A percentile compares a stretch with the other conserved stretches of the same genome.
phyloP scores from a whole-genome alignment of 2,888 invertebrate genomes.

The Scaptomyza flava region DNA sequence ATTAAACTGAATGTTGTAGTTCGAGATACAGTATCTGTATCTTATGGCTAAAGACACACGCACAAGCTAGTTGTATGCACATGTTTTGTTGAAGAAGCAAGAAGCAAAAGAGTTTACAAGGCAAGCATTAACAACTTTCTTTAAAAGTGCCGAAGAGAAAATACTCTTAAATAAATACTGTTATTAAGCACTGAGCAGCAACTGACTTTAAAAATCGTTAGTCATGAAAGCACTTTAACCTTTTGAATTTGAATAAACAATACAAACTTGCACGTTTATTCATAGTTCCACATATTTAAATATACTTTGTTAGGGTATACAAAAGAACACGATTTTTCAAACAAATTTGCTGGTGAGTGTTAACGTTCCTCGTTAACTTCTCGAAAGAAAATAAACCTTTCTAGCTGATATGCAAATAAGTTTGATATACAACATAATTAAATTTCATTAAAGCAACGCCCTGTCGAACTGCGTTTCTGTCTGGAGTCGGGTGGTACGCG shows the following conservation, averaged over 20 bases:
- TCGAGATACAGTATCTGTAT: conserved; percentile 40
- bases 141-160: background rate
- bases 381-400: conserved; percentile 45
- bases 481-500: conserved; percentile 14
- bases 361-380: conserved; percentile 39
- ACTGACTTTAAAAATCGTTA: background rate
- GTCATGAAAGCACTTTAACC: no score
- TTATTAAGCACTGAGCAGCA: background rate
- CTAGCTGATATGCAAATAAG: conserved; percentile 72
- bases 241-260: no score
- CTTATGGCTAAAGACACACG: conserved; percentile 3
- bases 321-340: conserved; percentile 35
- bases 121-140: conserved; percentile 1
- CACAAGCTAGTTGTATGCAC: conserved; percentile 7
- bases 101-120: conserved; percentile 9
- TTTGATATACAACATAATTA: conserved; percentile 81
- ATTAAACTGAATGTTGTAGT: conserved; percentile 63
- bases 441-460: conserved; percentile 77
- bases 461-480: conserved; percentile 49
- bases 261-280: no score
- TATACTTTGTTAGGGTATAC: conserved; percentile 1
- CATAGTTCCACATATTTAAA: background rate
- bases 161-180: conserved; percentile 16
- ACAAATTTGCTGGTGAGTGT: conserved; percentile 8
- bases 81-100: conserved; percentile 12